Base-by-base conservation (phyloP, 1,140 invertebrate genomes). In the Conus betulinus region DNA sequence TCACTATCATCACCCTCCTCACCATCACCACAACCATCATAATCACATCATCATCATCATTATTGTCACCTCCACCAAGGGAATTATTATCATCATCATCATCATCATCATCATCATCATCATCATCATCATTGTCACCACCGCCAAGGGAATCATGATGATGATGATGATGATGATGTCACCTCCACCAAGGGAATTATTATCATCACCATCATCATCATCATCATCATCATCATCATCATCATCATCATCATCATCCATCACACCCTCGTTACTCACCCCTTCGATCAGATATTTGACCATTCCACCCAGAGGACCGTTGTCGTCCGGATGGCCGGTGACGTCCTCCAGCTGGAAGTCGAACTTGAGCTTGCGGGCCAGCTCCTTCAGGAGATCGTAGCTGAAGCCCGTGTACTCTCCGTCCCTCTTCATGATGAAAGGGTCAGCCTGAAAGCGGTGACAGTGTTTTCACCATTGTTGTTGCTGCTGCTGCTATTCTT, bases 351-450 rank as follows among this genome's bases (percentile, higher is more conserved):
- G 91, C 8, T 88, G 53, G 87, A 88, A 93, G 0, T 89, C 71
- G 81, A 93, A 93, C 17, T 84, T 52, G 25, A 93, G 84, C 53
- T 88, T 90, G 57, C 85, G 79, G 6, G 90, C 84, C 0, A 94
- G 79, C 51, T 90, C 90, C 23, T 89, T 25, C 20, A 94, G 87
- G 0, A 94, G 92, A 83, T 94, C 93, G 20, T 92, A 89, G 89
- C 91, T 92, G 78, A 93, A 94, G 27, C 93, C 93, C 53, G 88
- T 90, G 83, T 91, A 92, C 1, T 84, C 82, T 20, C 79, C 81
- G 0, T 81, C 88, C 8, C 39, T 85, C 20, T 87, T 89, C 87
- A 93, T 93, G 17, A 94, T 91, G 88, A 94, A 94, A 11, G 93
- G 93, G 25, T 93, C 92, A 39, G 91, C 90, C 93, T 93, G 85